A percentile compares a stretch with the other conserved stretches of the same genome.
These are phyloP conservation scores for Laticauda colubrina DNA, from an alignment of 2,113 vertebrate species.

Conservation along the genomic window DNA sequence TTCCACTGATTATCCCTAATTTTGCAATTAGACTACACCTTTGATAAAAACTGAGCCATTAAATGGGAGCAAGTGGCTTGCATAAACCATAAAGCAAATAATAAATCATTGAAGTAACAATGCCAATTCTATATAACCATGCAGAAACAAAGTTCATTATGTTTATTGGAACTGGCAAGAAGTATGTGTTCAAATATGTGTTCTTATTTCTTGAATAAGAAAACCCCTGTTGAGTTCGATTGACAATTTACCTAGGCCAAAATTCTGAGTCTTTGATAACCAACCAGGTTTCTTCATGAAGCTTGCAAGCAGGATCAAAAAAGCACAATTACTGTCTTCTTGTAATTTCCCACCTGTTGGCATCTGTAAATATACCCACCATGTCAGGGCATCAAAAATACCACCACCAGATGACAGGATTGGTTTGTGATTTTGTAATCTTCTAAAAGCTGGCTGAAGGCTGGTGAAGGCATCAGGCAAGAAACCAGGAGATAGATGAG, in stretches of 20 bases:
- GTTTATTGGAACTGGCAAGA: background rate
- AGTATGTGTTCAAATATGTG: background rate
- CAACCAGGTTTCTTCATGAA: background rate
- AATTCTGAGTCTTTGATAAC: background rate
- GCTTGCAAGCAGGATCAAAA: background rate
- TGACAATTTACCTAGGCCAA: background rate
- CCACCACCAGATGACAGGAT: background rate
- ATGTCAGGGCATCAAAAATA: background rate
- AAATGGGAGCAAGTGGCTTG: background rate
- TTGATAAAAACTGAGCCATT: background rate
- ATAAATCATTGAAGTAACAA: background rate
- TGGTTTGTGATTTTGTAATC: background rate
- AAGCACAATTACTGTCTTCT: background rate
- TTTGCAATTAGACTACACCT: background rate
- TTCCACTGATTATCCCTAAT: background rate
- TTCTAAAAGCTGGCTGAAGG: background rate
- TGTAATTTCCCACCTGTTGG: background rate
- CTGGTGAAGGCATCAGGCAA: background rate
- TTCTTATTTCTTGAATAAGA: background rate
- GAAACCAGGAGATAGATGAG: background rate
- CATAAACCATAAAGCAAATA: background rate
- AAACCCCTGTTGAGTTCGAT: background rate
- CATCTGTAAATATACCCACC: background rate
- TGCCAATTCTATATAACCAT: background rate
- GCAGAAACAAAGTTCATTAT: background rate